phyloP scores from a whole-genome alignment of 1,140 invertebrate genomes.

The Ericerus pela region DNA sequence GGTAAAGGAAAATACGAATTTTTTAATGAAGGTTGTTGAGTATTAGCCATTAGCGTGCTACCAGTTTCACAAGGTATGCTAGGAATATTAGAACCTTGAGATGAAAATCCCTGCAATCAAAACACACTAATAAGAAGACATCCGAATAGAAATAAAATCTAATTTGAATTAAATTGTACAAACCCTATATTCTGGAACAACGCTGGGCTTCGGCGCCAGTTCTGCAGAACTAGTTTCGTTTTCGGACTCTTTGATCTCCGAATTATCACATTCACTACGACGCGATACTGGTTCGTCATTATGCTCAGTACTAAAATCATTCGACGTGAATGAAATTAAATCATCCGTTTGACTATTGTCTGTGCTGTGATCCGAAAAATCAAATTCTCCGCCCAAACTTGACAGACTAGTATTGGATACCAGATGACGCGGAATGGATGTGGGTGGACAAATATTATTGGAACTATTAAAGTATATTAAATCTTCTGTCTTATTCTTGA shows the following conservation, averaged over 20 bases:
- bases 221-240: too few species aligned
- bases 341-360: conserved; percentile 26
- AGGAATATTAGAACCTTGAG: conserved; percentile 48
- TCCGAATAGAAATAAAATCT: background rate
- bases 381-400: conserved; percentile 57
- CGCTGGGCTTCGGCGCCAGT: too few species aligned
- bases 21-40: background rate
- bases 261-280: conserved; percentile 22
- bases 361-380: conserved; percentile 49
- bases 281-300: conserved; percentile 32
- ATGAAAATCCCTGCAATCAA: conserved; percentile 48
- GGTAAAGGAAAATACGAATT: too few species aligned
- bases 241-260: background rate
- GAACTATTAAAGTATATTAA: conserved; percentile 24
- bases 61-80: conserved; percentile 57
- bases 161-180: too few species aligned
- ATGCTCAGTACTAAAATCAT: conserved; percentile 22
- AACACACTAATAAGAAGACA: background rate
- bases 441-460: conserved; percentile 40
- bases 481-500: background rate
- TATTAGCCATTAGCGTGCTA: background rate
- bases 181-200: too few species aligned
- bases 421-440: conserved; percentile 42
- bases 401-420: conserved; percentile 34
- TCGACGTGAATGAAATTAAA: conserved; percentile 39